These are phyloP conservation scores for Neoarius graeffei DNA, from an alignment of 2,113 vertebrate species.

Conservation along the genomic window DNA sequence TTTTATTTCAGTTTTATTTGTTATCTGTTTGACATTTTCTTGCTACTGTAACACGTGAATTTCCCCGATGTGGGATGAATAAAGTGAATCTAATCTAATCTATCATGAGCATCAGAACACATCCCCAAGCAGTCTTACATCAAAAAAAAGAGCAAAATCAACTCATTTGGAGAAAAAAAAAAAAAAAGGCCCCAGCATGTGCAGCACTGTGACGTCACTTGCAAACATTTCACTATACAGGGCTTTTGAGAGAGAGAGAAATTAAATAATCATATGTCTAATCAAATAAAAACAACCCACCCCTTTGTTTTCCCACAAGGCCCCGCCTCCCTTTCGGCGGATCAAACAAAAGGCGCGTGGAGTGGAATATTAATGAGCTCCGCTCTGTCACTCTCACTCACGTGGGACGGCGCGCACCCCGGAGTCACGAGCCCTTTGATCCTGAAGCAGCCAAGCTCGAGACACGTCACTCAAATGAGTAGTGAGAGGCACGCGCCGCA, in stretches of 20 bases:
- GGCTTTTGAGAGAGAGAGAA: slow-evolving; percentile 48
- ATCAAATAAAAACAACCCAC: slow-evolving; percentile 53
- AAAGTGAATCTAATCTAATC: too few species aligned
- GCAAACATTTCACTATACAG: slow-evolving; percentile 28
- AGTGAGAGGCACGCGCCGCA: slow-evolving; percentile 39
- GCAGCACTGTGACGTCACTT: slow-evolving; percentile 17
- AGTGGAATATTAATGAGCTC: slow-evolving; percentile 76
- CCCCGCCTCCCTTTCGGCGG: not conserved
- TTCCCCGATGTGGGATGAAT: too few species aligned
- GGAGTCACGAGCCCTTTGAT: slow-evolving; percentile 46
- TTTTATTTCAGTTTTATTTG: too few species aligned
- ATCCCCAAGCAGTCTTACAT: not conserved
- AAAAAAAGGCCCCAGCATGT: not conserved
- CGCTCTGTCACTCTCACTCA: slow-evolving; percentile 39
- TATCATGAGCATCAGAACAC: not conserved
- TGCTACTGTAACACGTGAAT: too few species aligned
- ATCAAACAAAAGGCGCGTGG: slow-evolving; percentile 76
- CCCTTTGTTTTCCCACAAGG: slow-evolving; percentile 35
- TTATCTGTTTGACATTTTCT: too few species aligned
- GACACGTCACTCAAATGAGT: slow-evolving; percentile 44
- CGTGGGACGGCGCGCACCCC: slow-evolving; percentile 36
- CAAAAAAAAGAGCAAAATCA: not conserved
- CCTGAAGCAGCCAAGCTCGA: too few species aligned
- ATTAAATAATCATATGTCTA: slow-evolving; percentile 59
- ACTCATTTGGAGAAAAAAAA: not conserved